These are phyloP conservation scores for Helicoverpa armigera DNA, from an alignment of 1,140 invertebrate species.

Conservation along the genomic window DNA sequence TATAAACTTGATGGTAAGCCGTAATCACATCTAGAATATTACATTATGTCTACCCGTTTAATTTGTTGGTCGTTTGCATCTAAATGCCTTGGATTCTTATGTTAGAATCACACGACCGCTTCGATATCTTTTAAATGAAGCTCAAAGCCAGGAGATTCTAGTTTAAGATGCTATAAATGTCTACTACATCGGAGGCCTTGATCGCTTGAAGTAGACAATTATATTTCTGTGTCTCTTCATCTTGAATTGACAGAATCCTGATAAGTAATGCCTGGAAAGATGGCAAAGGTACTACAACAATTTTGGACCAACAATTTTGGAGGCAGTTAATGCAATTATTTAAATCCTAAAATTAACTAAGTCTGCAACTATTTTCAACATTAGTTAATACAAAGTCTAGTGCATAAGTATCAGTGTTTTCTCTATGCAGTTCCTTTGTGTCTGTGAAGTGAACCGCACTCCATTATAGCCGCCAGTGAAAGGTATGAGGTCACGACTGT, in stretches of 20 bases:
- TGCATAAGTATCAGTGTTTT: slow-evolving; percentile 35
- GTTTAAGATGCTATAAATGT: background rate
- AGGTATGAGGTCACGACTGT: slow-evolving; percentile 36
- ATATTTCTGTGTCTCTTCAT: background rate
- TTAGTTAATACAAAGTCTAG: background rate
- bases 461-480: slow-evolving; percentile 31
- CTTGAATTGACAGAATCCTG: background rate
- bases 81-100: background rate
- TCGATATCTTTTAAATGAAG: background rate
- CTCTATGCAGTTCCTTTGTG: slow-evolving; percentile 32
- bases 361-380: no score
- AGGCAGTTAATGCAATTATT: no score
- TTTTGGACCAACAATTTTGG: no score
- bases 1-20: background rate
- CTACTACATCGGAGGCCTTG: background rate
- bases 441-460: slow-evolving; percentile 23
- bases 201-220: background rate
- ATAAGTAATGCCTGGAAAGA: no score
- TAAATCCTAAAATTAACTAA: no score
- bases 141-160: background rate
- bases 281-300: no score
- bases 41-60: background rate
- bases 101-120: background rate
- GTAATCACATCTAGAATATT: background rate
- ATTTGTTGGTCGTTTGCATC: background rate